Evolutionary conservation across 1,140 invertebrate species (phyloP).

Genomic region (Penaeus indicus): DNA sequence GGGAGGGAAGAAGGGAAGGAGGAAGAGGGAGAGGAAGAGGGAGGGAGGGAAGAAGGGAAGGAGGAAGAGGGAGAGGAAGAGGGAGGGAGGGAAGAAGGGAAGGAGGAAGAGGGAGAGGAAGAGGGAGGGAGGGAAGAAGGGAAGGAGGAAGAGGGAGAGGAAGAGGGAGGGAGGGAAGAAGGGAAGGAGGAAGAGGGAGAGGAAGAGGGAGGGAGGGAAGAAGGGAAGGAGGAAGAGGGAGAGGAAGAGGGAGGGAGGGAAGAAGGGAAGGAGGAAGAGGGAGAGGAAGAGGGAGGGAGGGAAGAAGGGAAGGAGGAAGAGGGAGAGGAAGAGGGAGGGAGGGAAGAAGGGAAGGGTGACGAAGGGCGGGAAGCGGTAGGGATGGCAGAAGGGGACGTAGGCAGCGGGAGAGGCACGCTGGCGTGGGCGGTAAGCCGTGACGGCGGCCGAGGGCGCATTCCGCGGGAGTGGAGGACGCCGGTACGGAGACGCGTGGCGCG

Average conservation of each 20-base stretch:
- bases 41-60: background rate
- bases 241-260: no score
- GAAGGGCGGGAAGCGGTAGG: no score
- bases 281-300: slow-evolving; percentile 6
- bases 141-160: background rate
- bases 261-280: background rate
- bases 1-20: background rate
- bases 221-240: no score
- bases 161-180: background rate
- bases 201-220: background rate
- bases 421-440: no score
- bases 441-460: no score
- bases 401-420: no score
- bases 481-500: no score
- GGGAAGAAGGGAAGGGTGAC: no score
- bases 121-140: background rate
- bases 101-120: background rate
- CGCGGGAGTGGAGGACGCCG: no score
- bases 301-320: background rate
- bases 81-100: background rate
- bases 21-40: background rate
- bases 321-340: background rate
- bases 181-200: background rate
- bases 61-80: no score
- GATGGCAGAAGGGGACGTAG: no score